phyloP scores from a whole-genome alignment of 2,797 vertebrate species.

The Austrolebias charrua region DNA sequence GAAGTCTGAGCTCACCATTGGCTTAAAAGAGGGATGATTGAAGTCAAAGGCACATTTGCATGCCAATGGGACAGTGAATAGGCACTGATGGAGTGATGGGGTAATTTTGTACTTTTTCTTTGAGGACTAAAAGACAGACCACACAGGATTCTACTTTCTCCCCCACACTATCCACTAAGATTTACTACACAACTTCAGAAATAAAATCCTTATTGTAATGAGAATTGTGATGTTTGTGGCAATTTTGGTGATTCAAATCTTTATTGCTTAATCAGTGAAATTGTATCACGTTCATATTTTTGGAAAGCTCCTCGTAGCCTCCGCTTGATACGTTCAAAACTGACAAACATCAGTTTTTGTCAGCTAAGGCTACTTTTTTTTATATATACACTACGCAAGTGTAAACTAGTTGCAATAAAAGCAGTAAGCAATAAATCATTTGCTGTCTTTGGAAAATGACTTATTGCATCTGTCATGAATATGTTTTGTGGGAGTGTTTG shows the following conservation, averaged over 20 bases:
- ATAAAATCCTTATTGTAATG: slow-evolving; percentile 9
- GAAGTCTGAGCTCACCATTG: slow-evolving; percentile 22
- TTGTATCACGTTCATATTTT: background rate
- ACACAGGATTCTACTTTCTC: slow-evolving; percentile 16
- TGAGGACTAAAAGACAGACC: slow-evolving; percentile 7
- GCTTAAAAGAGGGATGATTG: slow-evolving; percentile 50
- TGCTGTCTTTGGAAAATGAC: slow-evolving; percentile 34
- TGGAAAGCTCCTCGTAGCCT: slow-evolving; percentile 2
- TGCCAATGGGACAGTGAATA: slow-evolving; percentile 61
- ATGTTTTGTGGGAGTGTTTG: slow-evolving; percentile 38
- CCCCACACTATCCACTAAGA: slow-evolving; percentile 19
- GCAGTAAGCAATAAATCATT: slow-evolving; percentile 31
- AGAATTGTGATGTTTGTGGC: slow-evolving; percentile 3
- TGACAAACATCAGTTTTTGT: background rate
- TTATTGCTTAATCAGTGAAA: slow-evolving; percentile 10
- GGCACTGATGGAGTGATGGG: slow-evolving; percentile 54
- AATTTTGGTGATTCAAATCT: slow-evolving; percentile 5
- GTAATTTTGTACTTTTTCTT: slow-evolving; percentile 44
- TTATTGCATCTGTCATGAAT: slow-evolving; percentile 17
- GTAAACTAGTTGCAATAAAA: slow-evolving; percentile 24
- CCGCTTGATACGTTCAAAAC: slow-evolving; percentile 15
- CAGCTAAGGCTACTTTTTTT: slow-evolving; percentile 22
- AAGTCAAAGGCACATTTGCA: slow-evolving; percentile 58
- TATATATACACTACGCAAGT: slow-evolving; percentile 40
- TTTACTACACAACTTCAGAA: slow-evolving; percentile 25